Evolutionary conservation across 2,113 vertebrate species (phyloP), one percentile per base, ranked within the genome.

Genomic region (Onychostruthus taczanowskii): DNA sequence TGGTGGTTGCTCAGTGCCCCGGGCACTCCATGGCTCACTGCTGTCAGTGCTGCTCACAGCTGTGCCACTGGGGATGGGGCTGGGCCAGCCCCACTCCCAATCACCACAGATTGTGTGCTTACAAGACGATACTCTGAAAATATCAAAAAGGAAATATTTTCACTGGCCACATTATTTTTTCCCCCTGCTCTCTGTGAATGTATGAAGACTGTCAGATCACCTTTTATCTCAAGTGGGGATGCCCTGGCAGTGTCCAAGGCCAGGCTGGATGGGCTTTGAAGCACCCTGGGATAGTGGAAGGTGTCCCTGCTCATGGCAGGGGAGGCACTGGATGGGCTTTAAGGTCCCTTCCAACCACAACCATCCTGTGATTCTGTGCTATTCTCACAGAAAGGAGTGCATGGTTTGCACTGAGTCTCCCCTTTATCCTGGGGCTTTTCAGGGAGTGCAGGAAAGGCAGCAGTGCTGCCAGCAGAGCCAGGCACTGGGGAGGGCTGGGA

Each of bases 261-360:
- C 46, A 31, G 46, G 19, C 0, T 41, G 62, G 46, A 26, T 0
- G 0, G 35, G 6, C 2, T 3, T 61, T 75, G 87, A 77, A 82
- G 46, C 33, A 61, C 0, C 9, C 39, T 61, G 46, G 62, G 11
- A 1, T 2, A 7, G n/a, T 22, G 62, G 20, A 6, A 61, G 37
- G 20, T 55, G 9, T 64, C 31, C 31, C 43, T 88, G 67, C 21
- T 35, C 59, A 31, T 16, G 39, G 50, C 37, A 44, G 37, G 18
- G 22, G 22, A 20, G 68, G 31, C 0, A 30, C n/a, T 11, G 23
- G 33, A 10, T 33, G 53, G 19, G 19, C 23, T 83, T 69, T 43
- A 20, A 31, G n/a, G 17, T 43, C 17, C 55, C 41, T 53, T 35
- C 62, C 47, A 49, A n/a, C 2, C 50, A 30, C 14, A 53, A 2